Percentiles rank a stretch among this genome's conserved stretches.
phyloP scores from a whole-genome alignment of 2,113 vertebrate genomes.

The Peromyscus leucopus region DNA sequence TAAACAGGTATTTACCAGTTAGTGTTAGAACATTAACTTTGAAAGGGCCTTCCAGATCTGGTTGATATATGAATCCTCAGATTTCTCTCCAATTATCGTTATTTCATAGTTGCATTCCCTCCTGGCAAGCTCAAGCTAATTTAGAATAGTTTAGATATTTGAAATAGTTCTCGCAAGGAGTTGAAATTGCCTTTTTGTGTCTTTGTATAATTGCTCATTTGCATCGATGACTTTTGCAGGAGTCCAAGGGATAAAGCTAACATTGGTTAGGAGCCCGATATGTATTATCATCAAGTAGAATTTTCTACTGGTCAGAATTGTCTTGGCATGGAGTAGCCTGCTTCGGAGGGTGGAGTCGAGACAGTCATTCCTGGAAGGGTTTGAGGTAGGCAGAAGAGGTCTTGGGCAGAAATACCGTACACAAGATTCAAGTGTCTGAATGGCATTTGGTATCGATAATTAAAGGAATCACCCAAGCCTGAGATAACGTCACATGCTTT shows the following conservation, averaged over 20 bases:
- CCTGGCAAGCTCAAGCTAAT: neutral
- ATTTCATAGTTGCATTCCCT: neutral
- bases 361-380: neutral
- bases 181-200: conserved; percentile 27
- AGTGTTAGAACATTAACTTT: conserved; percentile 11
- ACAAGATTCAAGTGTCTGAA: neutral
- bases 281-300: neutral
- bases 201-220: neutral
- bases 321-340: neutral
- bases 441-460: neutral
- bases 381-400: neutral
- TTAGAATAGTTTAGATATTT: conserved; percentile 11
- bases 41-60: neutral
- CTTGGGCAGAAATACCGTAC: neutral
- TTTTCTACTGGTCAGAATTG: neutral
- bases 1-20: conserved; percentile 4
- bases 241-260: neutral
- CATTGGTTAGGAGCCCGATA: neutral
- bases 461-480: neutral
- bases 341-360: neutral
- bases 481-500: neutral
- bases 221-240: neutral
- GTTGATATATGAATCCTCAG: neutral
- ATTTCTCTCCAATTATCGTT: neutral
- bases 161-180: neutral